Conservation (phyloP, 2,797 vertebrate genomes). For the Trichosurus vulpecula region DNA sequence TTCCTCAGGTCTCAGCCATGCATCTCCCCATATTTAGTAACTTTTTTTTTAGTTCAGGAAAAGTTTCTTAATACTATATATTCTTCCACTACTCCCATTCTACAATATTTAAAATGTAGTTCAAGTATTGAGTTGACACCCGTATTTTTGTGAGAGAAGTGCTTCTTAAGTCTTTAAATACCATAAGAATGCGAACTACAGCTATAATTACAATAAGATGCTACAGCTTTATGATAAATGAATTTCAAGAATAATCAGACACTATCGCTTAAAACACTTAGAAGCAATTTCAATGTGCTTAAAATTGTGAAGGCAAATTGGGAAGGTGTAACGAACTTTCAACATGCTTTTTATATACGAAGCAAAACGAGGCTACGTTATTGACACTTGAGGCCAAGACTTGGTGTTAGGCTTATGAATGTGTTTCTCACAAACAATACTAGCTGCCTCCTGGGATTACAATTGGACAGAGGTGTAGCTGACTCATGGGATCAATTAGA, state of each 20-base stretch:
- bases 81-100: not conserved
- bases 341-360: constrained; percentile 50
- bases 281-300: not conserved
- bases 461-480: constrained; percentile 82
- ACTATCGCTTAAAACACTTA: not conserved
- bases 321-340: constrained; percentile 51
- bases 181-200: not conserved
- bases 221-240: not conserved
- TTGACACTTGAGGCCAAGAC: constrained; percentile 74
- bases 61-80: not conserved
- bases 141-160: not conserved
- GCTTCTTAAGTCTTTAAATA: not conserved
- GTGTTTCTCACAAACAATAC: constrained; percentile 80
- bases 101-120: constrained; percentile 30
- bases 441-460: constrained; percentile 82
- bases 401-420: constrained; percentile 74
- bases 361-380: constrained; percentile 44
- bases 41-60: not conserved
- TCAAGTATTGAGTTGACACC: not conserved
- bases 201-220: not conserved
- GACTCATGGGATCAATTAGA: constrained; percentile 87
- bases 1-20: constrained; percentile 12
- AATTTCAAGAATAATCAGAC: constrained; percentile 37
- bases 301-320: not conserved
- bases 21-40: constrained; percentile 21